Evolutionary conservation across 2,113 vertebrate genomes (phyloP).

Genomic region (Mesoclemmys tuberculata): DNA sequence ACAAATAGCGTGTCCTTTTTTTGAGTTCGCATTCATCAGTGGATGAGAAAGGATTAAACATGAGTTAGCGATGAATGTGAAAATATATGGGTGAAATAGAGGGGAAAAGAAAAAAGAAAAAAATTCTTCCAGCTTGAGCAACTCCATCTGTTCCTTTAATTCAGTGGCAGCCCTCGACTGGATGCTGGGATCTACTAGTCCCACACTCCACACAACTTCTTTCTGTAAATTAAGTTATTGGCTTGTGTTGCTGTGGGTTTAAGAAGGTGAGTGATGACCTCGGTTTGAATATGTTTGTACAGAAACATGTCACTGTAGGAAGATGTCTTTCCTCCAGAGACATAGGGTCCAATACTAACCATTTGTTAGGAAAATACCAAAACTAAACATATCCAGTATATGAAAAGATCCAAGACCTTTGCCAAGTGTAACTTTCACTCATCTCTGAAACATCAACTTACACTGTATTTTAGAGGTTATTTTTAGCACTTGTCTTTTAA

Average conservation of each 20-base stretch:
- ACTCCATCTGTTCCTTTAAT: conserved; percentile 73
- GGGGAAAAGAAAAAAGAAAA: conserved; percentile 34
- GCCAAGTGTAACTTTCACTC: conserved; percentile 81
- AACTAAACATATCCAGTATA: conserved; percentile 78
- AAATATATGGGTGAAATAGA: conserved; percentile 52
- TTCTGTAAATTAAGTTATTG: conserved; percentile 74
- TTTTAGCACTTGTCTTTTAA: conserved; percentile 79
- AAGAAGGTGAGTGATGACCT: conserved; percentile 82
- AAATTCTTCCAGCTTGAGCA: conserved; percentile 62
- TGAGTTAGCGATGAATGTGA: conserved; percentile 43
- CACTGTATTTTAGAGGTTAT: conserved; percentile 75
- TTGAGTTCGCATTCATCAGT: background rate
- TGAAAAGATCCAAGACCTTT: conserved; percentile 69
- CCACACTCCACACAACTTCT: conserved; percentile 48
- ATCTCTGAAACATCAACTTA: conserved; percentile 74
- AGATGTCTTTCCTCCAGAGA: conserved; percentile 80
- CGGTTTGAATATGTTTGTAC: conserved; percentile 78
- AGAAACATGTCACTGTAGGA: conserved; percentile 81
- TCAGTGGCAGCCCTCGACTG: conserved; percentile 67
- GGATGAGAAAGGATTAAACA: conserved; percentile 56
- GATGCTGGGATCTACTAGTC: conserved; percentile 60
- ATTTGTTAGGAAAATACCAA: conserved; percentile 78
- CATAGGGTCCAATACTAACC: conserved; percentile 72
- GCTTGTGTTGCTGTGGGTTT: conserved; percentile 64
- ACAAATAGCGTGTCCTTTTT: background rate